Base-by-base conservation (phyloP, 2,797 vertebrate genomes). In the Melanotaenia boesemani region DNA sequence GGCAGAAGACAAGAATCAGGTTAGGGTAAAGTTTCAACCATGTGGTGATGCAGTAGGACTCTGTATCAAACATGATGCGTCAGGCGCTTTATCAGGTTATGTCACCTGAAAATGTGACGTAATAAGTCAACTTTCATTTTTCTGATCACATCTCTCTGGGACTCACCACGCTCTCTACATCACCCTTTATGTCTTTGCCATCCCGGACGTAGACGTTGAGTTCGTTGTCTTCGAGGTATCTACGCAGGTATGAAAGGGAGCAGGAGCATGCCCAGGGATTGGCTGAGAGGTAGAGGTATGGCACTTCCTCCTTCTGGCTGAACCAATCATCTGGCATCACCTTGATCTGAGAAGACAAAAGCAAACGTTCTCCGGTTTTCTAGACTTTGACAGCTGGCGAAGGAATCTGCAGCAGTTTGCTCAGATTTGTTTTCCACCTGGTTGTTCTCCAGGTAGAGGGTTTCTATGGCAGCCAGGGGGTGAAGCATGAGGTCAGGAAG, bases 261-360 rank as follows among this genome's bases (percentile, higher is more conserved):
- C 94, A 95, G 78, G 36, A 86, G 79, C 94, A 95, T 18, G 63
- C 39, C 94, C 94, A 95, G 26, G 77, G 88, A 77, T 95, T 95
- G 67, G 65, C 77, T 20, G 93, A 92, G 59, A 95, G 86, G 84
- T 12, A 94, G 9, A 95, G 90, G 39, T 87, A 95, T 0, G 90
- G 93, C 41, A 95, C 78, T 0, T 91, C 89, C 24, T 80, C 62
- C 62, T 90, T 93, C 7, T 54, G 58, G 6, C 46, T 78, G 79
- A 95, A 95, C 89, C 94, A 95, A 9, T 68, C 4, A 0, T 93
- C 64, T 0, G 94, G 93, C 84, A 95, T 66, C 78, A 80, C 32
- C 5, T 54, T 61, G 67, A 94, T 72, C 85, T 90, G 81, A 62
- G 46, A 10, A 1, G 32, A n/a, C n/a, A 56, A 64, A 20, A 9